Evolutionary conservation across 1,140 invertebrate species (phyloP), one percentile per base, ranked within the genome.

Genomic region (Paramacrobiotus metropolitanus): DNA sequence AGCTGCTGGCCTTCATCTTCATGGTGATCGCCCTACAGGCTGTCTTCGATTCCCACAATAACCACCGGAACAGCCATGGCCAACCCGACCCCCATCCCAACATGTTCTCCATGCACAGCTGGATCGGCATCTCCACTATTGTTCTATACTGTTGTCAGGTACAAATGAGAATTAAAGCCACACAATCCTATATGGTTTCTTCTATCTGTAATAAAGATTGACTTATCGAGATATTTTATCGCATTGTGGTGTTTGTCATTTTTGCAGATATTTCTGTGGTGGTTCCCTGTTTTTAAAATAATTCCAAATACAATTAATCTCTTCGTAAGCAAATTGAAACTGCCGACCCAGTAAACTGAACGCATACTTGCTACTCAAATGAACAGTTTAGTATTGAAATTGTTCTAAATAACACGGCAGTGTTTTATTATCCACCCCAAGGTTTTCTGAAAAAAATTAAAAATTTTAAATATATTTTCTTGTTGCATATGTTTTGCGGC

Each of bases 31-130:
- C 77, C 29, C 71, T 87, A 44, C 79, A 85, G 67, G 85, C 87
- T 2, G 87, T 83, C 21, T 90, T 88, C 72, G 83, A 88, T 69
- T 85, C 80, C 61, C 87, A 91, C 71, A 86, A 88, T 24, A 55
- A 55, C 21, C 21, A 24, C 70, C 74, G 71, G 31, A 31, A 30
- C 21, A 64, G 66, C 59, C 30, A 63, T 1, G 67, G 67, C 21
- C 44, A 67, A 2, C 44, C 64, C 0, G 60, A 71, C 28, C 82
- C 83, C 2, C 81, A 80, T 60, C 79, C 83, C 4, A 88, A 91
- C 72, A 73, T 92, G 69, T 88, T 87, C 48, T 55, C 48, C 4
- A 15, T 72, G 2, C 62, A 62, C 28, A 61, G 59, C 18, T 62
- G 62, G 62, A 29, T 62, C 44, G 62, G 62, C 24, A 62, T 62